Percentiles rank a stretch among this genome's conserved stretches.
These are phyloP conservation scores for Sebastes matsubarae DNA, from an alignment of 2,797 vertebrate species.

Conservation along the genomic window DNA sequence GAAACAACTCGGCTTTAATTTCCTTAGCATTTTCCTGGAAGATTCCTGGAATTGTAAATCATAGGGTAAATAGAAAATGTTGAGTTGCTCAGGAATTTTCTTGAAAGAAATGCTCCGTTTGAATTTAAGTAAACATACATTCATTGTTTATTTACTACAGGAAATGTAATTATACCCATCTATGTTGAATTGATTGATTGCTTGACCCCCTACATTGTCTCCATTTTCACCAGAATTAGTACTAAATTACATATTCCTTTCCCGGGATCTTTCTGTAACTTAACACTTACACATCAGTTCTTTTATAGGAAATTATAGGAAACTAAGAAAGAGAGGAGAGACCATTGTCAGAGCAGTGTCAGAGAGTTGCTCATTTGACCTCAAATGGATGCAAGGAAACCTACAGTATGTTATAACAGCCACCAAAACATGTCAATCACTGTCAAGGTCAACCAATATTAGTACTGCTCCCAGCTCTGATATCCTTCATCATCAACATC, in stretches of 20 bases:
- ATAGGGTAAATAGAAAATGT: neutral
- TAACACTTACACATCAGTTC: neutral
- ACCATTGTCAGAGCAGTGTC: neutral
- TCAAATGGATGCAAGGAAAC: neutral
- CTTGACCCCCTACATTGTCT: neutral
- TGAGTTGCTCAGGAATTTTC: neutral
- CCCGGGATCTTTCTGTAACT: neutral
- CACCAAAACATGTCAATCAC: constrained; percentile 31
- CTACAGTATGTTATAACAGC: neutral
- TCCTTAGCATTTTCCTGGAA: neutral
- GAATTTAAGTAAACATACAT: neutral
- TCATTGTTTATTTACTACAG: neutral
- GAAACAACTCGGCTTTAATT: neutral
- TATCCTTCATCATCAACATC: constrained; percentile 6
- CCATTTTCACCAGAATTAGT: neutral
- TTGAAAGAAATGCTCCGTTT: neutral
- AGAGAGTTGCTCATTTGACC: neutral
- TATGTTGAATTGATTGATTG: neutral
- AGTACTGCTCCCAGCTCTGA: neutral
- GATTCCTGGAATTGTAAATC: neutral
- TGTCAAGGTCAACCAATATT: constrained; percentile 30
- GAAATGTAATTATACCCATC: neutral
- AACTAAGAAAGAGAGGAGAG: neutral
- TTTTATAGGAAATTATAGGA: neutral
- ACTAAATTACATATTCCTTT: neutral